Base-by-base conservation (phyloP, 2,113 vertebrate genomes). In the Cnemophilus loriae region DNA sequence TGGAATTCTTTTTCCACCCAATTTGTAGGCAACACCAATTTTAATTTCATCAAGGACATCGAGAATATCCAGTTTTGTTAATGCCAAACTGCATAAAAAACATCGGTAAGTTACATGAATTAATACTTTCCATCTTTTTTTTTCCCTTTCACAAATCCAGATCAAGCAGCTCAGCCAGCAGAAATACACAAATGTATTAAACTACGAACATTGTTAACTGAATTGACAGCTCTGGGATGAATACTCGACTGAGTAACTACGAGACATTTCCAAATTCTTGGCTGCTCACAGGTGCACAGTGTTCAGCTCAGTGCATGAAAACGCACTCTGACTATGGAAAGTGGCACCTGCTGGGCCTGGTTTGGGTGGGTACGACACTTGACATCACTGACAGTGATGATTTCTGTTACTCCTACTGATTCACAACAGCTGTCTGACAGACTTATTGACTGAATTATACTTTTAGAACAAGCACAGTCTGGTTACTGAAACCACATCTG, bases 41-140 rank as follows among this genome's bases (percentile, higher is more conserved):
- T 99, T 99, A 92, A 99, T 99, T 97, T 99, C 99, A 93, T 99
- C 98, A 96, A 99, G 96, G 81, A 98, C 98, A 63, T 99, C 99
- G 69, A 99, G 97, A 97, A 99, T 99, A 98, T 99, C 99, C 97
- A 99, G 98, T 97, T 99, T 99, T 83, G 99, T 99, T 94, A 99
- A 97, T 60, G 99, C 99, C 97, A 99, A 98, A 91, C 99, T 99
- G 97, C 86, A 81, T 37, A 84, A 93, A 76, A 81, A 91, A 65
- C 84, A 95, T 47, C 6, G 22, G 47, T 91, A 59, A 85, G 77
- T 93, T 80, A 94, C 24, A 82, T 44, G 7, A 57, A 55, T 77
- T 39, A 93, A 86, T 50, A 33, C 10, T 37, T 85, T 67, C 23
- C 9, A 73, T 18, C 18, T 6, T 30, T 53, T n/a, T 47, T 6